Evolutionary conservation across 2,797 vertebrate genomes (phyloP).

Genomic region (Pseudochromis fuscus): DNA sequence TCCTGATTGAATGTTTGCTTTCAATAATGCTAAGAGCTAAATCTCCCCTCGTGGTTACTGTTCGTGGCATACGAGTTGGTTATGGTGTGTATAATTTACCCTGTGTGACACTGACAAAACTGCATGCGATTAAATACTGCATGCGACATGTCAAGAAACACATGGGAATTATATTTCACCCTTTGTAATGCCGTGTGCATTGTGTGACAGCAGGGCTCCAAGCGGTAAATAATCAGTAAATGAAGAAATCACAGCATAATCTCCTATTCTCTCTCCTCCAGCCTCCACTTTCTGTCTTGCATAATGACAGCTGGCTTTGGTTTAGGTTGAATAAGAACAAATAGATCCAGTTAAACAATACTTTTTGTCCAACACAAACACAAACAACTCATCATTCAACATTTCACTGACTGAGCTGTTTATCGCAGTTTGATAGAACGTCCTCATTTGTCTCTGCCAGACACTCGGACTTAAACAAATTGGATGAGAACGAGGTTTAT

Average conservation of each 20-base stretch:
- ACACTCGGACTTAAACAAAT: background rate
- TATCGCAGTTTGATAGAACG: constrained; percentile 9
- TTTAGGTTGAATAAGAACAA: constrained; percentile 3
- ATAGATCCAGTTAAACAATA: background rate
- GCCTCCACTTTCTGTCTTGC: background rate
- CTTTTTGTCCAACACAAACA: background rate
- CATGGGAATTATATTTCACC: background rate
- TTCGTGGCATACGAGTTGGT: no score
- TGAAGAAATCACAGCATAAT: background rate
- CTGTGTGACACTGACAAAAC: background rate
- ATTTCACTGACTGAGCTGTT: constrained; percentile 15
- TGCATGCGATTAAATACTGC: background rate
- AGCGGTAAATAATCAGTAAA: background rate
- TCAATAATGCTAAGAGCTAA: background rate
- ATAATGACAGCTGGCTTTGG: background rate
- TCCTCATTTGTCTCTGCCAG: constrained; percentile 15
- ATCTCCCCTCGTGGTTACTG: background rate
- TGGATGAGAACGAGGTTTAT: background rate
- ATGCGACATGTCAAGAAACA: background rate
- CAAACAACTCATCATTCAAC: constrained; percentile 29
- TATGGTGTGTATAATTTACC: no score
- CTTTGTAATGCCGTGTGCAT: no score
- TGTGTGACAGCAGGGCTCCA: no score
- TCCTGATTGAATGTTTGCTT: background rate
- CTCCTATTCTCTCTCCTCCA: background rate